phyloP scores from a whole-genome alignment of 2,888 invertebrate genomes.

The Agrotis puta region DNA sequence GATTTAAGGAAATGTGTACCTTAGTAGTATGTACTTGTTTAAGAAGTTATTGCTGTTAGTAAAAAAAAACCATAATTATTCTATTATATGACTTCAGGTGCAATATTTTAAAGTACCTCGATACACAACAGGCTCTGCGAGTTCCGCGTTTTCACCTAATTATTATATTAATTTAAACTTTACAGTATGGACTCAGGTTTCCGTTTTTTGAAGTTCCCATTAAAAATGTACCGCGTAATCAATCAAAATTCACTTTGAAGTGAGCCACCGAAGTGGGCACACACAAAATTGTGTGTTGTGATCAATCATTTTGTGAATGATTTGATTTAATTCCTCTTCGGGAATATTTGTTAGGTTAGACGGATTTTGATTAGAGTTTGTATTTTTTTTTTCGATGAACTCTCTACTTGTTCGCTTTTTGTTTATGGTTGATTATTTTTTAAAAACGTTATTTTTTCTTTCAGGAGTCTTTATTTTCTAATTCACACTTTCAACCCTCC shows the following conservation, averaged over 20 bases:
- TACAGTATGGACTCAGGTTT: slow-evolving; percentile 4
- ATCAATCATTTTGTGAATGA: slow-evolving; percentile 78
- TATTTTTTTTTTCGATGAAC: slow-evolving; percentile 19
- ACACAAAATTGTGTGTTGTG: slow-evolving; percentile 71
- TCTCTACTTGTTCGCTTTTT: slow-evolving; percentile 1
- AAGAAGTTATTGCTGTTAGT: too few relatives aligned
- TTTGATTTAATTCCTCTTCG: slow-evolving; percentile 71
- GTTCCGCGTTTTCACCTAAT: slow-evolving; percentile 3
- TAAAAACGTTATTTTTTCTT: not conserved
- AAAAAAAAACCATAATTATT: too few relatives aligned
- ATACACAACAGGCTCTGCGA: too few relatives aligned
- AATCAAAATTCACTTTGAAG: slow-evolving; percentile 75
- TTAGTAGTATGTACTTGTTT: too few relatives aligned
- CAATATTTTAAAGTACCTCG: too few relatives aligned
- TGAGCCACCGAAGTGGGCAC: slow-evolving; percentile 69
- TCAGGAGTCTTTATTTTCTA: accelerated
- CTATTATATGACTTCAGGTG: too few relatives aligned
- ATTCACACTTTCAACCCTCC: not conserved
- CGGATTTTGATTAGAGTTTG: slow-evolving; percentile 33
- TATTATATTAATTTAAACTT: slow-evolving; percentile 32
- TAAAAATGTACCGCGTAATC: slow-evolving; percentile 66
- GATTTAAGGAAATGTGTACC: too few relatives aligned
- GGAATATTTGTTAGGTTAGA: slow-evolving; percentile 45
- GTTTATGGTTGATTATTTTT: slow-evolving; percentile 13
- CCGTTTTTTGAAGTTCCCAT: slow-evolving; percentile 52